These are phyloP conservation scores for Macroramphosus scolopax DNA, from an alignment of 2,797 vertebrate species.

Conservation along the genomic window DNA sequence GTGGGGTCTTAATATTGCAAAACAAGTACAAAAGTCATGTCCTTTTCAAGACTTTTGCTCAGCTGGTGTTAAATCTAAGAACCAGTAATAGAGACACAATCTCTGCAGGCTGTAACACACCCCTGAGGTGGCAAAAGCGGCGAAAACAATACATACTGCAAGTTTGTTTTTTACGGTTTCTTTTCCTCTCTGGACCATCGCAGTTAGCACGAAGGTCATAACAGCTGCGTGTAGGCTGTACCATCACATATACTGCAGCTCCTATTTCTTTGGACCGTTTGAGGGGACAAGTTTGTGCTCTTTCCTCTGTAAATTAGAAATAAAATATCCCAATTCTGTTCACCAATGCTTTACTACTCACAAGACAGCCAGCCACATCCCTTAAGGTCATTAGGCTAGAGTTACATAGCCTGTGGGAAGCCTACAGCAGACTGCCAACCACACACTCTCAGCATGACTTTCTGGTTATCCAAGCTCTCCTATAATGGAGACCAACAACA, in stretches of 20 bases:
- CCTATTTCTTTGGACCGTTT: conserved; percentile 16
- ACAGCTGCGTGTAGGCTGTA: conserved; percentile 39
- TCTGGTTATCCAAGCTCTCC: conserved; percentile 67
- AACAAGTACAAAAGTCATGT: conserved; percentile 33
- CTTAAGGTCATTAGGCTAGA: conserved; percentile 70
- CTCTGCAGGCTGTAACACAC: conserved; percentile 39
- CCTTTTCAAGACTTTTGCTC: conserved; percentile 39
- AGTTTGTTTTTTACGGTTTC: conserved; percentile 62
- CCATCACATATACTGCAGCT: conserved; percentile 26
- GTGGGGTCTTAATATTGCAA: conserved; percentile 37
- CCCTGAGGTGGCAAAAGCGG: conserved; percentile 38
- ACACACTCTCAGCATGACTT: conserved; percentile 71
- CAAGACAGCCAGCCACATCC: conserved; percentile 67
- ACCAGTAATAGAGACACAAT: conserved; percentile 32
- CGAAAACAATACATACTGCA: conserved; percentile 56
- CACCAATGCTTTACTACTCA: conserved; percentile 46
- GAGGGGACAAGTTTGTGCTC: conserved; percentile 11
- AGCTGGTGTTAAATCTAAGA: conserved; percentile 25
- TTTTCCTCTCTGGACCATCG: conserved; percentile 59
- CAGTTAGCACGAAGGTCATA: conserved; percentile 56
- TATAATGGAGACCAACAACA: conserved; percentile 60
- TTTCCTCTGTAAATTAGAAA: conserved; percentile 38
- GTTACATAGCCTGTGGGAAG: conserved; percentile 73
- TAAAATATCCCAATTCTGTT: conserved; percentile 42
- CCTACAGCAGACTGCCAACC: conserved; percentile 62